Percentiles rank a stretch among this genome's conserved stretches.
Evolutionary conservation across 2,888 invertebrate genomes (phyloP).

Genomic region (Congeria kusceri): DNA sequence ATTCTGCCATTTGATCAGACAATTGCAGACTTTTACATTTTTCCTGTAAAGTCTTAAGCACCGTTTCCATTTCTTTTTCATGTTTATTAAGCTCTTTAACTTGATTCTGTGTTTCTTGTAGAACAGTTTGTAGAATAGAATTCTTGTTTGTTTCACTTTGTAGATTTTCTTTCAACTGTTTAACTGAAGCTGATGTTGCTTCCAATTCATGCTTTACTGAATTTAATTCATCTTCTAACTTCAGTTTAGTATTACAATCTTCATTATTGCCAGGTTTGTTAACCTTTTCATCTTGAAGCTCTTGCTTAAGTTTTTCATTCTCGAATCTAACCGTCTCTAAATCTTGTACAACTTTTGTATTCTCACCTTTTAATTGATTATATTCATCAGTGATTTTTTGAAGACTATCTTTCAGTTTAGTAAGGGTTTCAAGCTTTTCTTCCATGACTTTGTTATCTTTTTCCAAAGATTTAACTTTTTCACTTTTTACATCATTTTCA

Average conservation of each 20-base stretch:
- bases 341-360: neutral
- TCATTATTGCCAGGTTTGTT: neutral
- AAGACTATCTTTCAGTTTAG: slow-evolving; percentile 9
- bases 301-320: too few relatives aligned
- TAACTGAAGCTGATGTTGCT: slow-evolving; percentile 49
- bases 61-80: slow-evolving; percentile 46
- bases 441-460: neutral
- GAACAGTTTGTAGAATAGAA: slow-evolving; percentile 54
- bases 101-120: slow-evolving; percentile 59
- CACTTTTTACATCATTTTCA: neutral
- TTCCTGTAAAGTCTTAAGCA: slow-evolving; percentile 33
- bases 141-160: slow-evolving; percentile 56
- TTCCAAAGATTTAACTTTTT: neutral
- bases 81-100: slow-evolving; percentile 42
- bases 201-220: slow-evolving; percentile 66
- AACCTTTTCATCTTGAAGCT: neutral
- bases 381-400: slow-evolving; percentile 17
- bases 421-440: neutral
- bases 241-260: neutral
- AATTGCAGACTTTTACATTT: slow-evolving; percentile 52
- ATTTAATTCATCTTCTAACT: slow-evolving; percentile 34
- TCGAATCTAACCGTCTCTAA: neutral
- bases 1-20: slow-evolving; percentile 39
- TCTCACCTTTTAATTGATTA: neutral
- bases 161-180: slow-evolving; percentile 42